Evolutionary conservation across 1,140 invertebrate genomes (phyloP).

Genomic region (Ooceraea biroi): DNA sequence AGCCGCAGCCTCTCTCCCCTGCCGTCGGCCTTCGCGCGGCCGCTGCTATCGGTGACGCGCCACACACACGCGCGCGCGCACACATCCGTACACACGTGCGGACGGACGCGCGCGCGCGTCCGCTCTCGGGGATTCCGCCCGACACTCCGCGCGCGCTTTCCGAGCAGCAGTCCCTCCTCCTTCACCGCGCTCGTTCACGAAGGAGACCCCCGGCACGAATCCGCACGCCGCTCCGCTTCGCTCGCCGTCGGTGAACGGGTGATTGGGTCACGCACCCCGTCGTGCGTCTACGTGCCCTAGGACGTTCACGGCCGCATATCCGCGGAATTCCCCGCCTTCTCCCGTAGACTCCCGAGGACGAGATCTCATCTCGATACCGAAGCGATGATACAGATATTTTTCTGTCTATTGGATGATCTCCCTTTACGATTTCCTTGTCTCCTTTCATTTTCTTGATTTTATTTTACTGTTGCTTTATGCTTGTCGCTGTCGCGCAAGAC

Average conservation of each 20-base stretch:
- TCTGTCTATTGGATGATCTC: background rate
- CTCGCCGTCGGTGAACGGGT: constrained; percentile 79
- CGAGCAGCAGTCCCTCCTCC: constrained; percentile 25
- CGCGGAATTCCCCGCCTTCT: constrained; percentile 80
- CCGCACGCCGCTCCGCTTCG: constrained; percentile 70
- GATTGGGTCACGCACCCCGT: constrained; percentile 84
- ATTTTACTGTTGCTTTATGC: no score
- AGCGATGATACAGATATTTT: background rate
- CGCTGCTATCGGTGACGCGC: constrained; percentile 6
- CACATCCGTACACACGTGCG: constrained; percentile 8
- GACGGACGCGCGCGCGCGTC: constrained; percentile 2
- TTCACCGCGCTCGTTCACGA: background rate
- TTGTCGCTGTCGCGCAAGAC: background rate
- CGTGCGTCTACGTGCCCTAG: constrained; percentile 81
- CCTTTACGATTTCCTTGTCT: background rate
- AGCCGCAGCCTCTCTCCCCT: constrained; percentile 43
- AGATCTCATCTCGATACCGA: background rate
- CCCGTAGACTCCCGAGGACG: constrained; percentile 6
- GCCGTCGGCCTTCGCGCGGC: constrained; percentile 41
- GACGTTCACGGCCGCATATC: constrained; percentile 83
- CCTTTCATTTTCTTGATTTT: background rate
- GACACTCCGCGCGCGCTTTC: constrained; percentile 35
- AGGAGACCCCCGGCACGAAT: constrained; percentile 67
- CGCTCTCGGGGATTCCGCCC: constrained; percentile 34
- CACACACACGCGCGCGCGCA: constrained; percentile 9